These are phyloP conservation scores for Lanius collurio DNA, from an alignment of 2,113 vertebrate genomes.

Conservation along the genomic window DNA sequence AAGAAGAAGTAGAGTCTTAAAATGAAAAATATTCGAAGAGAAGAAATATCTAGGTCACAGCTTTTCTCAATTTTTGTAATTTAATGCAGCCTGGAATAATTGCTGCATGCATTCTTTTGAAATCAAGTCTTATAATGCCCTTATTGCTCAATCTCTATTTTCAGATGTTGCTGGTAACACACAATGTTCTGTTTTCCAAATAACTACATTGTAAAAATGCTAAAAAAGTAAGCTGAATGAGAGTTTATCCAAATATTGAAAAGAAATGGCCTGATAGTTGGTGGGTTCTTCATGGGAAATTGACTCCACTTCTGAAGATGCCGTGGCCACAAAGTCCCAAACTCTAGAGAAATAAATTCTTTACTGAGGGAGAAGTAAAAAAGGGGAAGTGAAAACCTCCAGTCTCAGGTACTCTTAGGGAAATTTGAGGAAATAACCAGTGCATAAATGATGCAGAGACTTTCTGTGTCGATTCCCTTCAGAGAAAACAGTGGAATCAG, in stretches of 20 bases:
- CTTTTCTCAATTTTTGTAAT: constrained; percentile 73
- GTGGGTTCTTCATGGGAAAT: not conserved
- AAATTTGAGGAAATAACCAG: not conserved
- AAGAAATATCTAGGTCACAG: constrained; percentile 66
- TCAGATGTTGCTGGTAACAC: constrained; percentile 36
- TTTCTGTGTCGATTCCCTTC: not conserved
- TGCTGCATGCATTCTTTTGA: constrained; percentile 59
- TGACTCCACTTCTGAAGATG: not conserved
- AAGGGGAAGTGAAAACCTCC: not conserved
- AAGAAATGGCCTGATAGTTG: not conserved
- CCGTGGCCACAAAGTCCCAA: not conserved
- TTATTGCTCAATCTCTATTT: constrained; percentile 49
- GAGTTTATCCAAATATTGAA: constrained; percentile 62
- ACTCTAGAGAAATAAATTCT: not conserved
- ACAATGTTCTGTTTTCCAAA: constrained; percentile 49
- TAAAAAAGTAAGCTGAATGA: constrained; percentile 33
- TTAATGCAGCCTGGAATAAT: constrained; percentile 69
- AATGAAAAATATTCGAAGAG: constrained; percentile 48
- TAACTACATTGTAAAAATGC: constrained; percentile 13
- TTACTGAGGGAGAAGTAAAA: not conserved
- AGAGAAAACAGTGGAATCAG: not conserved
- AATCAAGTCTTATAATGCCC: constrained; percentile 51
- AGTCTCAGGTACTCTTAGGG: not conserved
- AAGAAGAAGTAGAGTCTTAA: not conserved
- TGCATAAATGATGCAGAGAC: not conserved